Evolutionary conservation across 2,797 vertebrate genomes (phyloP).

Genomic region (Pitangus sulphuratus): DNA sequence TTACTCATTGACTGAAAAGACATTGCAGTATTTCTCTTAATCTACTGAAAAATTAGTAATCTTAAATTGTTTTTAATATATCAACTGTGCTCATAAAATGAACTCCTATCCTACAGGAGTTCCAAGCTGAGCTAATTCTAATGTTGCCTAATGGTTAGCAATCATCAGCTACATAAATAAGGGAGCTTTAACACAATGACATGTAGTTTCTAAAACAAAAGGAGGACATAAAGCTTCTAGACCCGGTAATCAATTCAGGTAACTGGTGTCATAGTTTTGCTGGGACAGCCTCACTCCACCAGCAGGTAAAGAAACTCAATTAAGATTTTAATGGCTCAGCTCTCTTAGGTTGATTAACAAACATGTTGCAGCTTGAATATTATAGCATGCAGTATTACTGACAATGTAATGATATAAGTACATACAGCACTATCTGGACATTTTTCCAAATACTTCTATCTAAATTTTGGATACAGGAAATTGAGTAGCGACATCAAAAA

Average conservation of each 20-base stretch:
- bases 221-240: not conserved
- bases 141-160: not conserved
- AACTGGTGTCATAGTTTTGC: not conserved
- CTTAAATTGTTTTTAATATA: not conserved
- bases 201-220: not conserved
- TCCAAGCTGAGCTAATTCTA: not conserved
- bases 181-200: not conserved
- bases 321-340: not conserved
- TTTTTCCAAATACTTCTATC: not conserved
- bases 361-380: not conserved
- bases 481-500: not conserved
- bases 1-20: not conserved
- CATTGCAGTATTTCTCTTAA: not conserved
- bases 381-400: not conserved
- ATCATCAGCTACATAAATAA: not conserved
- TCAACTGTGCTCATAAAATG: not conserved
- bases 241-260: not conserved
- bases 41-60: not conserved
- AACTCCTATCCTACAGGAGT: not conserved
- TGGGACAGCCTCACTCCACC: not conserved
- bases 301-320: not conserved
- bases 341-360: not conserved
- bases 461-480: not conserved
- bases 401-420: not conserved
- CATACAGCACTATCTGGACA: not conserved